Evolutionary conservation across 2,797 vertebrate species (phyloP).

Genomic region (Podarcis lilfordi): DNA sequence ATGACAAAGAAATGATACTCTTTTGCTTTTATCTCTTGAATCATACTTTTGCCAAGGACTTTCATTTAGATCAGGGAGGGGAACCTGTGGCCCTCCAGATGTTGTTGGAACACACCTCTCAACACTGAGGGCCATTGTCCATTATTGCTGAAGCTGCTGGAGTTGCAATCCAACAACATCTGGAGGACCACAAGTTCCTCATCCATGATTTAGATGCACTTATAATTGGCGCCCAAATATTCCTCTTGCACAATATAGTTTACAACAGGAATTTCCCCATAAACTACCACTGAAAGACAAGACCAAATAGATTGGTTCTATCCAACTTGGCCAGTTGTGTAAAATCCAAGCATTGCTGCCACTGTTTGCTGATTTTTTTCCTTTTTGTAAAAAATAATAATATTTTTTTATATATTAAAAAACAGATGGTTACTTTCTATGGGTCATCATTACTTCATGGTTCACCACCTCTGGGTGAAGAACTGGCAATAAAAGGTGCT

Average conservation of each 20-base stretch:
- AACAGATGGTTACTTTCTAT: constrained; percentile 89
- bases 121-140: too few species aligned
- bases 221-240: background rate
- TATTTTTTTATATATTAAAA: background rate
- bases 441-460: constrained; percentile 87
- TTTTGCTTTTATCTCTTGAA: background rate
- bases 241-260: background rate
- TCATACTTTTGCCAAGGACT: background rate
- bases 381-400: background rate
- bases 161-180: too few species aligned
- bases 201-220: background rate
- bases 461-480: constrained; percentile 83
- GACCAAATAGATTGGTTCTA: background rate
- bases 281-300: background rate
- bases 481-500: constrained; percentile 85
- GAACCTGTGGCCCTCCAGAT: too few species aligned
- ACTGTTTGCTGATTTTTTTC: background rate
- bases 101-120: too few species aligned
- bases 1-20: background rate
- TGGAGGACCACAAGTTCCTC: too few species aligned
- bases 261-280: background rate
- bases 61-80: background rate
- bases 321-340: background rate
- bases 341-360: background rate
- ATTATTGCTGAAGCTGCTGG: too few species aligned